phyloP scores from a whole-genome alignment of 2,888 invertebrate species.

The Eupithecia centaureata region DNA sequence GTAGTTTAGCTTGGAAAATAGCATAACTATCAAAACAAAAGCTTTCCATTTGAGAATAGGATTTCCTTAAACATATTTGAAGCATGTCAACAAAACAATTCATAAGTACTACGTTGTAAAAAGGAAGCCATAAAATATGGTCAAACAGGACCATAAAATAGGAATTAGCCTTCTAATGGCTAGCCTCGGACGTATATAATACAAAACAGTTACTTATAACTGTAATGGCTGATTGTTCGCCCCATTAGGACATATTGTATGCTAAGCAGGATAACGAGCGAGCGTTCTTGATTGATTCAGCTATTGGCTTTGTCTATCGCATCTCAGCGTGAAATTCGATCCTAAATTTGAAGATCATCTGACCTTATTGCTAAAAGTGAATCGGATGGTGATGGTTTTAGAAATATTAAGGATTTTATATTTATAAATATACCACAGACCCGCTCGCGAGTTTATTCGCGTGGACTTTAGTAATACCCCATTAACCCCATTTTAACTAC shows the following conservation, averaged over 20 bases:
- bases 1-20: background rate
- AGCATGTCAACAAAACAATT: slow-evolving; percentile 11
- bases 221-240: slow-evolving; percentile 48
- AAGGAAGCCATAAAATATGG: slow-evolving; percentile 23
- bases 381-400: background rate
- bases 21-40: background rate
- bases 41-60: background rate
- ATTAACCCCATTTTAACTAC: no score
- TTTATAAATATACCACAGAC: no score
- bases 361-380: background rate
- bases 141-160: slow-evolving; percentile 18
- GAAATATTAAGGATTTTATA: background rate
- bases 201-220: slow-evolving; percentile 27
- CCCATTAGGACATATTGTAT: slow-evolving; percentile 45
- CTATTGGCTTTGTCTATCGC: slow-evolving; percentile 32
- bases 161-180: slow-evolving; percentile 24
- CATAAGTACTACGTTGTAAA: background rate
- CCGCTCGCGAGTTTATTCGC: no score
- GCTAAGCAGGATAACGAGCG: slow-evolving; percentile 42
- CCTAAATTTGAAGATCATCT: slow-evolving; percentile 9
- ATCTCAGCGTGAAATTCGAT: slow-evolving; percentile 24
- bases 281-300: slow-evolving; percentile 42
- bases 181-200: slow-evolving; percentile 25
- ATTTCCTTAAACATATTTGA: background rate
- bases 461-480: no score